Percentiles rank a stretch among this genome's conserved stretches.
Evolutionary conservation across 1,140 invertebrate species (phyloP).

Genomic region (Scylla paramamosain): DNA sequence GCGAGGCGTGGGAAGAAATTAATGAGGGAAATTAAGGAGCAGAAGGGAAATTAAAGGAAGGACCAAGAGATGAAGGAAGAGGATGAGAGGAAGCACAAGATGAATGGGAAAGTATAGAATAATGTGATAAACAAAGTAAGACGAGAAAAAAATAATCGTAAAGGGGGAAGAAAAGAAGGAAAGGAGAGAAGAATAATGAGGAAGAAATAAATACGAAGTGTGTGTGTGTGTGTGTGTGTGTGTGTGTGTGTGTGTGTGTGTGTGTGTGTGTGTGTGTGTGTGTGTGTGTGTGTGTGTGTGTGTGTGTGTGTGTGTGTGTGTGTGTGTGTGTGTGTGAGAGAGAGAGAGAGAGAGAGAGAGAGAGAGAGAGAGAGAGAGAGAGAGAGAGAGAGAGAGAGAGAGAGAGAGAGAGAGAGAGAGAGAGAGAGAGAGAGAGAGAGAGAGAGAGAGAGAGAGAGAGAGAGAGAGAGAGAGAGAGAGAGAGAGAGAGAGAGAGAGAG

Average conservation of each 20-base stretch:
- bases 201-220: no score
- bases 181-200: background rate
- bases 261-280: constrained; percentile 32
- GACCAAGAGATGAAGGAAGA: background rate
- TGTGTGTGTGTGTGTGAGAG: constrained; percentile 25
- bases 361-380: no score
- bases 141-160: background rate
- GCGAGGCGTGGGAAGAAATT: background rate
- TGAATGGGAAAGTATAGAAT: background rate
- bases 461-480: background rate
- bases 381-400: no score
- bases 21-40: background rate
- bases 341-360: background rate
- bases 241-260: constrained; percentile 12
- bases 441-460: background rate
- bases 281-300: constrained; percentile 32
- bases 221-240: no score
- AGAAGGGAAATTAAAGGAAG: background rate
- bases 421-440: background rate
- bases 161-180: background rate
- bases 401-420: no score
- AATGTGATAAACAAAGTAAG: no score
- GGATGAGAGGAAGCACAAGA: background rate
- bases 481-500: no score
- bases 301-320: constrained; percentile 35